Base-by-base conservation (phyloP, 2,797 vertebrate genomes). In the Podargus strigoides region DNA sequence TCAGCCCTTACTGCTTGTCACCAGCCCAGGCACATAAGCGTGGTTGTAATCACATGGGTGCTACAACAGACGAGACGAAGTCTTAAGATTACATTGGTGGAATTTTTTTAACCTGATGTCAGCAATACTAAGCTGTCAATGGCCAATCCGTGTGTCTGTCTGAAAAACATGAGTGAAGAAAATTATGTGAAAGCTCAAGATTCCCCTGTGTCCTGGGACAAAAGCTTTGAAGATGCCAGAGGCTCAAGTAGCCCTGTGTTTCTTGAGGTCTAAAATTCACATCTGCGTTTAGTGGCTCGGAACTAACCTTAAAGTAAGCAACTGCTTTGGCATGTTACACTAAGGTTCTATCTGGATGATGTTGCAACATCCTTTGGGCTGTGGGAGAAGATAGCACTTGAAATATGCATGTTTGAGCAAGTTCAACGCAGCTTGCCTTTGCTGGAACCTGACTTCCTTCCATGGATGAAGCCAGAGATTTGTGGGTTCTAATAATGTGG, bases 161-260 rank as follows among this genome's bases (percentile, higher is more conserved):
- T 70, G 47, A n/a, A 80, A 94, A 83, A 67, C 0, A 0, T 2
- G n/a, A 55, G 12, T 4, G 3, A 79, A 74, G 15, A 55, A 63
- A 83, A 41, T 1, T 0, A 26, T n/a, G 5, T 0, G 0, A 63
- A 64, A 49, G 5, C 70, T 81, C 16, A 16, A 64, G 15, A 16
- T 53, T 75, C 20, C 24, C 17, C 16, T 3, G 0, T 37, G 42
- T 37, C 67, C 60, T 21, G 19, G 3, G 10, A 44, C 55, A 90
- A 62, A 59, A 47, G 7, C 81, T 76, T 44, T 32, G 63, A 27
- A 73, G 32, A 30, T 79, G 10, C 39, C 42, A 19, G 56, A 73
- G 26, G 11, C 44, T 55, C 26, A 28, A 42, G 20, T 7, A 42
- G 42, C n/a, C 22, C 23, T 59, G 37, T 1, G 0, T 83, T 85